Evolutionary conservation across 2,888 invertebrate genomes (phyloP), one percentile per base, ranked within the genome.

Genomic region (Cheilosia scutellata): DNA sequence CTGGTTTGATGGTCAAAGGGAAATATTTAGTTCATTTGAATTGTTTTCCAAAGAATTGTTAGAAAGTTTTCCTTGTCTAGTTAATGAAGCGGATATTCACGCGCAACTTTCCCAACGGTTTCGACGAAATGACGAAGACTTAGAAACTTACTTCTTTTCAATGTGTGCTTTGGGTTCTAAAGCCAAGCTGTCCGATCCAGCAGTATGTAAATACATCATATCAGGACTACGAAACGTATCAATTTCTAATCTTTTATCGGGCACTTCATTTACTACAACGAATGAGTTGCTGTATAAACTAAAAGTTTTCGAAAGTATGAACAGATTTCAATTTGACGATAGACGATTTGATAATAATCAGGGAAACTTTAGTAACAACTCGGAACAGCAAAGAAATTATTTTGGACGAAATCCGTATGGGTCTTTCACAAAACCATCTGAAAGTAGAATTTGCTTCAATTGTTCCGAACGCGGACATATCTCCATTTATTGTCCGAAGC

Each of bases 191-290:
- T 75, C 65, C 13, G 37, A 33, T 13, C 11, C 37, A 27, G 75
- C 75, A 25, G 25, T 75, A 20, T 65, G 57, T 11, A 63, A 75
- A 57, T 75, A 75, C 37, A 63, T 65, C 6, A 65, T 65, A 44
- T 20, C 63, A 11, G 55, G 74, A 1, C 51, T 53, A 4, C 33
- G 40, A 72, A 72, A 72, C n/a, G n/a, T 25, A 9, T 29, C 33
- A 5, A 20, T 75, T 16, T 5, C 40, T 1, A 40, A 20, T 20
- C 40, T 75, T 5, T 11, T 65, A 2, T 55, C 44, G 1, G 65
- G 65, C 6, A 2, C 55, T 7, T 55, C 9, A 7, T 63, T 74
- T 27, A 7, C 29, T 6, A 53, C 74, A 13, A 75, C 66, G 1
- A 58, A 57, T 27, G 75, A 65, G 2, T 42, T 58, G 5, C 66